Conservation (phyloP, 2,113 vertebrate species). For the Nycticebus coucang region DNA sequence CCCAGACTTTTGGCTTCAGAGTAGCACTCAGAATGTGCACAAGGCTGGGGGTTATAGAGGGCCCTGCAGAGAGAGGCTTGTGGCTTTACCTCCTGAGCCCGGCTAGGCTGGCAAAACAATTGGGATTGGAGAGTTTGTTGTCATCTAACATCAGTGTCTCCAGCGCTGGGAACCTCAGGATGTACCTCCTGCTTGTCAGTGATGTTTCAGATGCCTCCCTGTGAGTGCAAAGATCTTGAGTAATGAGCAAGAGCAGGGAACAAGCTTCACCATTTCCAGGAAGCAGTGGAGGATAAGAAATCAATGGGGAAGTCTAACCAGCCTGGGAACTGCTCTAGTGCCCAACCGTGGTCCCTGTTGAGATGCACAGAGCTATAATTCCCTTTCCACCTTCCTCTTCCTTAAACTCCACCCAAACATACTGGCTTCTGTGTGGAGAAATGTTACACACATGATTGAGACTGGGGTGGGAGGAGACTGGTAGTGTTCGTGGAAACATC, state of each 20-base stretch:
- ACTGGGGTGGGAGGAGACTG: not conserved
- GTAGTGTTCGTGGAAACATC: not conserved
- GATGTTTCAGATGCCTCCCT: constrained; percentile 61
- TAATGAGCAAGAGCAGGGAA: not conserved
- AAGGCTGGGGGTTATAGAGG: not conserved
- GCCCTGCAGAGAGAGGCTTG: not conserved
- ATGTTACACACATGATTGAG: not conserved
- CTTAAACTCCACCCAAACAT: not conserved
- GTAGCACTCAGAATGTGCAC: not conserved
- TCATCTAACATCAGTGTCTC: constrained; percentile 91
- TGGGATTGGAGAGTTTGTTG: constrained; percentile 86
- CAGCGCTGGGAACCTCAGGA: constrained; percentile 84
- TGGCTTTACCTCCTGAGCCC: constrained; percentile 86
- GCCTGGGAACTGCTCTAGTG: not conserved
- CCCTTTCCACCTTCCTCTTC: not conserved
- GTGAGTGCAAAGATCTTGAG: constrained; percentile 45
- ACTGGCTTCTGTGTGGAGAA: not conserved
- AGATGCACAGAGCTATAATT: not conserved
- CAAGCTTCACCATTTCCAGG: not conserved
- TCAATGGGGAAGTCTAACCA: not conserved
- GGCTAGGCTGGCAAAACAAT: constrained; percentile 87
- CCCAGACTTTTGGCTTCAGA: not conserved
- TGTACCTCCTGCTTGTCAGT: constrained; percentile 65
- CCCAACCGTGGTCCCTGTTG: not conserved
- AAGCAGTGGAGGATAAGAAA: not conserved